Evolutionary conservation across 2,888 invertebrate species (phyloP).

Genomic region (Leptopilina drosophilae): DNA sequence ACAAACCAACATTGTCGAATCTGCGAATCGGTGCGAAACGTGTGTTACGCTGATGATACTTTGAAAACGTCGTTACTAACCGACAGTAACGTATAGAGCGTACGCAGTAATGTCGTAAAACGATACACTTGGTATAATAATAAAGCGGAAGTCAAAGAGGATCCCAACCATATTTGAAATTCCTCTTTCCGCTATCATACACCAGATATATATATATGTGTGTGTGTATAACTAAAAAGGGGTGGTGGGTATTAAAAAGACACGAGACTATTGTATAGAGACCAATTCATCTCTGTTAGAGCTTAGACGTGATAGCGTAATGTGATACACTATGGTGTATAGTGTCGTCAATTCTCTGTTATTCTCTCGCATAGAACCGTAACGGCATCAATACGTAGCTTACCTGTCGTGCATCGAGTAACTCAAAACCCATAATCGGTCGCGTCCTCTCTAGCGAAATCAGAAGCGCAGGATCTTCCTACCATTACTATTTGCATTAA

Average conservation of each 20-base stretch:
- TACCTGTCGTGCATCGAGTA: constrained; percentile 9
- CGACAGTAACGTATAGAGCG: constrained; percentile 37
- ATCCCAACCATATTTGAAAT: constrained; percentile 24
- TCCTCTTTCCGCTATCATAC: constrained; percentile 45
- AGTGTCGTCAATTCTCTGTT: constrained; percentile 41
- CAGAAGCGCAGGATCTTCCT: no score
- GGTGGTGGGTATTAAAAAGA: no score
- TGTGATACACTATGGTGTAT: constrained; percentile 47
- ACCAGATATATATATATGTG: no score
- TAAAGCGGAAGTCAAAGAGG: constrained; percentile 63
- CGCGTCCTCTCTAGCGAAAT: background rate
- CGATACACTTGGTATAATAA: constrained; percentile 65
- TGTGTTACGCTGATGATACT: constrained; percentile 12
- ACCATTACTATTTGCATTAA: no score
- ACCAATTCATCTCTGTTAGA: no score
- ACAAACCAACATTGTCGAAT: constrained; percentile 2
- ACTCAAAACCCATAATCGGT: constrained; percentile 5
- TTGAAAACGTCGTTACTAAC: constrained; percentile 20
- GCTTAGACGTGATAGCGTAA: constrained; percentile 44
- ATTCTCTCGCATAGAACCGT: constrained; percentile 14
- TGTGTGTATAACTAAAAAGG: no score
- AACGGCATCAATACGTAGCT: constrained; percentile 16
- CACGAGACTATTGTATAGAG: no score
- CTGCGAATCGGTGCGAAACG: constrained; percentile 13
- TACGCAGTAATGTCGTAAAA: constrained; percentile 63